phyloP scores from a whole-genome alignment of 2,888 invertebrate genomes.

The Oasisia sp. region DNA sequence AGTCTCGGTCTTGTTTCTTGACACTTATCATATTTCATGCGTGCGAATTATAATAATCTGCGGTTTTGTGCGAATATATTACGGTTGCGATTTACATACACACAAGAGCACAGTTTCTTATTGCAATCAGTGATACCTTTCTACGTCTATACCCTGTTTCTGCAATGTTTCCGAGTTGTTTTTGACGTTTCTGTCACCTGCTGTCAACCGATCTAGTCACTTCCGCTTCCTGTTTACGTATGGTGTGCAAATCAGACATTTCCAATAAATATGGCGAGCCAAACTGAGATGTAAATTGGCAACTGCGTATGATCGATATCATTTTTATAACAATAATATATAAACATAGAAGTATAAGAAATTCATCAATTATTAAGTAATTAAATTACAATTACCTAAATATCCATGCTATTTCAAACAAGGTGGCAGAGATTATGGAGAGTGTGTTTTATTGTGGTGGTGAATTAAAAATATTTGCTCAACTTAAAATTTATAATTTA shows the following conservation, averaged over 20 bases:
- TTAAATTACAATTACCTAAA: too few relatives aligned
- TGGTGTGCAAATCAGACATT: not conserved
- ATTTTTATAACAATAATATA: too few relatives aligned
- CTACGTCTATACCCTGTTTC: not conserved
- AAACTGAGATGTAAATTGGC: not conserved
- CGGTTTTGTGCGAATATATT: not conserved
- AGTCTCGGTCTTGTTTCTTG: too few relatives aligned
- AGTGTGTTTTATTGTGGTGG: too few relatives aligned
- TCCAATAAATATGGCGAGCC: not conserved
- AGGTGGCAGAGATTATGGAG: too few relatives aligned
- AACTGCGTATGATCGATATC: too few relatives aligned
- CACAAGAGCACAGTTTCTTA: not conserved
- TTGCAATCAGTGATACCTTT: not conserved
- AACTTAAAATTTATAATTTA: too few relatives aligned
- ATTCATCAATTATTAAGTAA: too few relatives aligned
- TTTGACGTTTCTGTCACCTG: not conserved
- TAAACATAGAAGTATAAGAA: too few relatives aligned
- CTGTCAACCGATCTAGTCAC: not conserved
- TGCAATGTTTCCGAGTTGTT: not conserved
- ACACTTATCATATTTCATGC: too few relatives aligned
- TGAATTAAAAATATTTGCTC: too few relatives aligned
- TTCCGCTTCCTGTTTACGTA: slow-evolving; percentile 17
- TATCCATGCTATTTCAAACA: too few relatives aligned
- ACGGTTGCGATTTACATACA: not conserved
- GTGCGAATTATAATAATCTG: not conserved